These are phyloP conservation scores for Danionella dracula DNA, from an alignment of 2,797 vertebrate genomes.

Conservation along the genomic window DNA sequence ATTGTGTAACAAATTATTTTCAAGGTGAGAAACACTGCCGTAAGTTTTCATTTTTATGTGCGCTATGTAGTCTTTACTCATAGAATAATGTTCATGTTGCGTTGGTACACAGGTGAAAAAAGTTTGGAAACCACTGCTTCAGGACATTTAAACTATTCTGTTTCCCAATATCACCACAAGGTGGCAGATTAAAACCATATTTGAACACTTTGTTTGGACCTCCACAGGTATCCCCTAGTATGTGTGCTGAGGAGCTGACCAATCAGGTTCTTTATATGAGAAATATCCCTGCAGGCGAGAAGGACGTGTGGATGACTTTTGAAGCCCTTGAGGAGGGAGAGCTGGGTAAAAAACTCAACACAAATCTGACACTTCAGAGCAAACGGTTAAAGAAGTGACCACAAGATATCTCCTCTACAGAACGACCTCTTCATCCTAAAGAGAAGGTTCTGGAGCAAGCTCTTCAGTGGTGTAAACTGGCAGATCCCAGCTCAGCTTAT, in stretches of 20 bases:
- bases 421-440: slow-evolving; percentile 90
- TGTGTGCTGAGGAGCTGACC: slow-evolving; percentile 92
- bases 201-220: background rate
- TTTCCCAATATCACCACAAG: slow-evolving; percentile 33
- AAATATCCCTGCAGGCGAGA: slow-evolving; percentile 74
- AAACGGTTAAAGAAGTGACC: background rate
- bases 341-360: slow-evolving; percentile 71
- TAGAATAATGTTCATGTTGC: no score
- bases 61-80: no score
- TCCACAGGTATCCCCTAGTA: slow-evolving; percentile 84
- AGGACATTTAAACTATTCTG: background rate
- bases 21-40: no score
- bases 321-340: slow-evolving; percentile 90
- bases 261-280: slow-evolving; percentile 95
- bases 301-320: slow-evolving; percentile 90
- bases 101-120: no score
- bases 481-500: slow-evolving; percentile 85
- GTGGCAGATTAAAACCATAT: slow-evolving; percentile 8
- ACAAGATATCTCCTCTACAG: slow-evolving; percentile 53
- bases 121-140: no score
- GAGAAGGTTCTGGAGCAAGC: slow-evolving; percentile 95
- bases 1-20: no score
- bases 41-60: no score
- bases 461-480: slow-evolving; percentile 92
- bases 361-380: background rate